Conservation (phyloP, 2,888 invertebrate genomes). For the Cordilura impudica region DNA sequence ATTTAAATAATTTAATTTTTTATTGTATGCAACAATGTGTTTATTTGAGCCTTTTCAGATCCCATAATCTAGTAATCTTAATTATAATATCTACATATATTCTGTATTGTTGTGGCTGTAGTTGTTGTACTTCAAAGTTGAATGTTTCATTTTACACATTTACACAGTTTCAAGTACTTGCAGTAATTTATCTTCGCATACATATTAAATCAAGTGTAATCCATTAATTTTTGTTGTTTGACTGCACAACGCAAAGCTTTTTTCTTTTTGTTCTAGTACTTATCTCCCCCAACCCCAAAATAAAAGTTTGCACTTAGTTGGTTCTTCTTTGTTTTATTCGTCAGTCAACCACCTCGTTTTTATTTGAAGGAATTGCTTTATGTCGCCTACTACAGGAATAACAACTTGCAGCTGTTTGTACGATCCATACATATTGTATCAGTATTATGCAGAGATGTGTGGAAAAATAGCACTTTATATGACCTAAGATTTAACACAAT, state of each 20-base stretch:
- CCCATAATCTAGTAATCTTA: too few species aligned
- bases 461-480: slow-evolving; percentile 2
- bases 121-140: background rate
- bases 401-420: slow-evolving; percentile 37
- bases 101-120: too few species aligned
- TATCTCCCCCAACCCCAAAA: slow-evolving; percentile 5
- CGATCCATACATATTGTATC: slow-evolving; percentile 23
- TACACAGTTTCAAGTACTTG: slow-evolving; percentile 47
- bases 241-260: slow-evolving; percentile 26
- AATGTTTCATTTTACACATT: slow-evolving; percentile 35
- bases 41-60: too few species aligned
- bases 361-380: slow-evolving; percentile 37
- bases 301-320: slow-evolving; percentile 13
- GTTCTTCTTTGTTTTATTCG: slow-evolving; percentile 12
- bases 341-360: background rate
- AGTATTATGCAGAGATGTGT: slow-evolving; percentile 16
- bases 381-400: slow-evolving; percentile 12
- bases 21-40: too few species aligned
- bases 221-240: slow-evolving; percentile 61
- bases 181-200: slow-evolving; percentile 59
- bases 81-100: too few species aligned
- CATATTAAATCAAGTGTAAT: slow-evolving; percentile 63
- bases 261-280: background rate
- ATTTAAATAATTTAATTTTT: too few species aligned
- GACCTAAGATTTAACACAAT: too few species aligned